These are phyloP conservation scores for Hypotaenidia okinawae DNA, from an alignment of 2,797 vertebrate species.

Conservation along the genomic window DNA sequence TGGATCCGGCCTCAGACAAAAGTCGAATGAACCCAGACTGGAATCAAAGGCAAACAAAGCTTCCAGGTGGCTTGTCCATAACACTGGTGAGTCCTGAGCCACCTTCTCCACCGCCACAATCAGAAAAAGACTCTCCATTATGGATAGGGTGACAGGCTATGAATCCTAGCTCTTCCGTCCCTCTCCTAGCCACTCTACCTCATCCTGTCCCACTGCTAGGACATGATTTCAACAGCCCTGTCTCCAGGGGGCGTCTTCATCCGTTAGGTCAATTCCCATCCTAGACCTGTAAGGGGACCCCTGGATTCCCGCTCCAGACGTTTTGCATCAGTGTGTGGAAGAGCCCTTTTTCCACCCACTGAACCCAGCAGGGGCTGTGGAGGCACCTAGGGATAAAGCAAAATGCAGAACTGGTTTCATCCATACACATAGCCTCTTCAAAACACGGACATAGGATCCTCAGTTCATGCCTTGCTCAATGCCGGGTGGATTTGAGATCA, in stretches of 20 bases:
- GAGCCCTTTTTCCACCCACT: not conserved
- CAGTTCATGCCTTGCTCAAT: not conserved
- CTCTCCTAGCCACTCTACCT: not conserved
- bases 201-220: not conserved
- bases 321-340: not conserved
- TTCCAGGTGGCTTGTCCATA: slow-evolving; percentile 19
- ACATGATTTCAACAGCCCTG: not conserved
- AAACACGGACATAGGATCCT: not conserved
- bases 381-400: not conserved
- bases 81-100: not conserved
- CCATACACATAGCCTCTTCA: not conserved
- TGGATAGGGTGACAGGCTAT: not conserved
- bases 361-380: not conserved
- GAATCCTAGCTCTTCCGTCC: not conserved
- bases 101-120: not conserved
- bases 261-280: not conserved
- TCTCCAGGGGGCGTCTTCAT: not conserved
- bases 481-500: not conserved
- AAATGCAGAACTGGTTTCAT: not conserved
- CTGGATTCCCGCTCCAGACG: not conserved
- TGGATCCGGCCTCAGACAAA: not conserved
- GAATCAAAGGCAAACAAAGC: slow-evolving; percentile 48
- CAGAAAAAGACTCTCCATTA: not conserved
- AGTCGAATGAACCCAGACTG: slow-evolving; percentile 5
- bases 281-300: not conserved